These are phyloP conservation scores for Sarcophaga bullata DNA, from an alignment of 1,140 invertebrate genomes.

Conservation along the genomic window DNA sequence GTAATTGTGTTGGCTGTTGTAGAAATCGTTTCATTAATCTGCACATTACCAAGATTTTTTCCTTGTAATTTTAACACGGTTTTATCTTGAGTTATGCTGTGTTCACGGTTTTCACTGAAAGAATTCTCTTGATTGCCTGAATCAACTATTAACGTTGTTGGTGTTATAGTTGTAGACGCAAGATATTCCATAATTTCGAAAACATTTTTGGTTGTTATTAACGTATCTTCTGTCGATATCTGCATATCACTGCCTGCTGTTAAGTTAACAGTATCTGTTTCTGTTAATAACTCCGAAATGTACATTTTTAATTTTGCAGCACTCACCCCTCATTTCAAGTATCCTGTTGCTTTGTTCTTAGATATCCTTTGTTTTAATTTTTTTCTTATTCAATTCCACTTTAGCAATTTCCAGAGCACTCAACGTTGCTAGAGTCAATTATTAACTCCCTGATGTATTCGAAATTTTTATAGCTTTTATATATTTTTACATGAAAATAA, in stretches of 20 bases:
- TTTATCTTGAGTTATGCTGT: too few relatives aligned
- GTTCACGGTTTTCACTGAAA: too few relatives aligned
- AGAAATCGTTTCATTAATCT: neutral
- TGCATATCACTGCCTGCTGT: neutral
- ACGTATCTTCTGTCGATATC: neutral
- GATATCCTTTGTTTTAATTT: neutral
- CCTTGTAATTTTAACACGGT: too few relatives aligned
- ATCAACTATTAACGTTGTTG: neutral
- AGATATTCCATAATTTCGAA: too few relatives aligned
- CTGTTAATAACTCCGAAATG: neutral
- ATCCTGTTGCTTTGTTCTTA: neutral
- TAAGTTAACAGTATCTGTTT: neutral
- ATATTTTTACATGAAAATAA: neutral
- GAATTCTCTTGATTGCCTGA: neutral
- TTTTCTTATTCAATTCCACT: neutral
- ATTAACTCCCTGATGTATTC: neutral
- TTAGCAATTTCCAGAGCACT: neutral
- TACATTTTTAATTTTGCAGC: neutral
- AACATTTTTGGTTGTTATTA: too few relatives aligned
- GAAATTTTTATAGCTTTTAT: conserved; percentile 20
- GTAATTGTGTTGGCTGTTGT: neutral
- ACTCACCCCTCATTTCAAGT: conserved; percentile 29
- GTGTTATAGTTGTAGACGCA: too few relatives aligned
- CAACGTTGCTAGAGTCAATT: conserved; percentile 12
- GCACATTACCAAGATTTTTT: too few relatives aligned